Percentiles rank a stretch among this genome's conserved stretches.
Conservation (phyloP, 2,888 invertebrate species). For the Drosophila ustulata region DNA sequence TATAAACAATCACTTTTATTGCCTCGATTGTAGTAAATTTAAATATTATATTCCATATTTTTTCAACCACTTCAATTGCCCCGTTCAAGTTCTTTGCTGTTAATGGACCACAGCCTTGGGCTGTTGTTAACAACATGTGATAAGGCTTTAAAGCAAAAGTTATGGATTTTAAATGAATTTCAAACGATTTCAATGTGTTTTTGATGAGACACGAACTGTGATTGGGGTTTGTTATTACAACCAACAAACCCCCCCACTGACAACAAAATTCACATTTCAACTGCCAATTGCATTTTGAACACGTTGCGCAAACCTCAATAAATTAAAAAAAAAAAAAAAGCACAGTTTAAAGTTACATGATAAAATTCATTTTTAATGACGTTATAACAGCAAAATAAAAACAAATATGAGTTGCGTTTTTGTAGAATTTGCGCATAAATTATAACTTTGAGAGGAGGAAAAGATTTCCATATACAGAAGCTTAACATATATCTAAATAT, state of each 20-base stretch:
- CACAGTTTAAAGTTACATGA: constrained; percentile 71
- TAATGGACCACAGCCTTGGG: constrained; percentile 47
- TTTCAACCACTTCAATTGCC: no score
- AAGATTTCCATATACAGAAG: constrained; percentile 28
- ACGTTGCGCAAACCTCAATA: constrained; percentile 68
- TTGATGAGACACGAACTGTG: constrained; percentile 63
- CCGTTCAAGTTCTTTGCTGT: constrained; percentile 20
- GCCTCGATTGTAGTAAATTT: no score
- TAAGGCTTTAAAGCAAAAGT: constrained; percentile 49
- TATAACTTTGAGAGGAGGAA: constrained; percentile 6
- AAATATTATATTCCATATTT: no score
- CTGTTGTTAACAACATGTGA: constrained; percentile 56
- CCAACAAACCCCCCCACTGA: constrained; percentile 12
- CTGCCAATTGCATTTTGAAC: constrained; percentile 62
- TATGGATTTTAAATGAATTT: constrained; percentile 75
- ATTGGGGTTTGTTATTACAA: constrained; percentile 63
- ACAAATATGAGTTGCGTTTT: constrained; percentile 24
- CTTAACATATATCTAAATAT: constrained; percentile 7
- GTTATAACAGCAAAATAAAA: constrained; percentile 42
- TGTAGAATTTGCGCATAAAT: constrained; percentile 49
- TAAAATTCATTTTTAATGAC: constrained; percentile 67
- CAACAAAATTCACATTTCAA: constrained; percentile 12
- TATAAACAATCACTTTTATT: no score
- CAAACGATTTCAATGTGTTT: constrained; percentile 72
- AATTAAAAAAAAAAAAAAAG: constrained; percentile 5